Evolutionary conservation across 1,140 invertebrate genomes (phyloP).

Genomic region (Venustaconcha ellipsiformis): DNA sequence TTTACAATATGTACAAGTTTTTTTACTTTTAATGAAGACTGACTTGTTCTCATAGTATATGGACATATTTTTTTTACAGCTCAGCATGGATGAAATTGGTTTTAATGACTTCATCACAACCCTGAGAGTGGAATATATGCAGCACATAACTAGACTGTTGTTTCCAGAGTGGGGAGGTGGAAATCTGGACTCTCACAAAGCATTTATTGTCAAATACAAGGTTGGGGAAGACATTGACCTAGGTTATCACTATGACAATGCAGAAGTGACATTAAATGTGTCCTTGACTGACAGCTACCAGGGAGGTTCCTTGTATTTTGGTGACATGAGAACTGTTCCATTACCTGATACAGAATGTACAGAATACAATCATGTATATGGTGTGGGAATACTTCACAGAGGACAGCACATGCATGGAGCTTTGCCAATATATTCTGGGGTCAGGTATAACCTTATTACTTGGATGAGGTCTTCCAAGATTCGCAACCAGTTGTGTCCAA

Average conservation of each 20-base stretch:
- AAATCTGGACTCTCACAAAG: constrained; percentile 69
- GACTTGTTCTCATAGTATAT: too few relatives aligned
- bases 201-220: constrained; percentile 69
- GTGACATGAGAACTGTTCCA: constrained; percentile 49
- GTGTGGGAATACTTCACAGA: constrained; percentile 66
- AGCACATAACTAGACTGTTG: constrained; percentile 60
- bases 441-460: constrained; percentile 69
- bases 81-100: constrained; percentile 69
- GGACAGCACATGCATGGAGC: constrained; percentile 69
- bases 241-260: constrained; percentile 70
- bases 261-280: constrained; percentile 71
- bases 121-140: constrained; percentile 63
- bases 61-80: constrained; percentile 41
- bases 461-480: constrained; percentile 69
- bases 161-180: constrained; percentile 63
- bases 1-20: too few relatives aligned
- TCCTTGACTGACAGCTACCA: constrained; percentile 54
- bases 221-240: constrained; percentile 66
- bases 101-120: constrained; percentile 67
- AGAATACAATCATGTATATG: constrained; percentile 48
- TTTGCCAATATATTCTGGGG: constrained; percentile 62
- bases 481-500: constrained; percentile 69
- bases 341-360: constrained; percentile 22
- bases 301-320: constrained; percentile 68
- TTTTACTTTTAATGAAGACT: too few relatives aligned